Conservation (phyloP, 2,888 invertebrate species). For the Hirtodrosophila trivittata region DNA sequence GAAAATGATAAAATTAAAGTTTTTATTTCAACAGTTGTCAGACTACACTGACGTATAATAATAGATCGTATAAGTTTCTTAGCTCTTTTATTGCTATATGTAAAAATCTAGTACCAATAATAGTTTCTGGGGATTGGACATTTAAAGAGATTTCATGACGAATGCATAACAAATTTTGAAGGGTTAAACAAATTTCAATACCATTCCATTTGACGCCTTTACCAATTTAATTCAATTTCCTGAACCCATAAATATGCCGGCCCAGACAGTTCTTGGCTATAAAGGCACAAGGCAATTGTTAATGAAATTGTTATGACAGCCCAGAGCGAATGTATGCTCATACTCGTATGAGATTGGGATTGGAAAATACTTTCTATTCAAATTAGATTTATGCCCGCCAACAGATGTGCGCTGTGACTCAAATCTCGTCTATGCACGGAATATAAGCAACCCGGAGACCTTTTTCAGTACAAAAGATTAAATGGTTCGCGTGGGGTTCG, state of each 20-base stretch:
- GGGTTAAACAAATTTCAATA: not conserved
- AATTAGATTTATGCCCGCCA: slow-evolving; percentile 67
- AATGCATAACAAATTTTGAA: no score
- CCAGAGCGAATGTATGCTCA: slow-evolving; percentile 28
- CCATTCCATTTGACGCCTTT: slow-evolving; percentile 33
- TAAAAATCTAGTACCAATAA: no score
- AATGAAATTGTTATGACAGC: slow-evolving; percentile 74
- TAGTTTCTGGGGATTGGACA: no score
- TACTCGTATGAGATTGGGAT: slow-evolving; percentile 22
- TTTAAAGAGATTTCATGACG: no score
- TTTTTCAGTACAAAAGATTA: slow-evolving; percentile 66
- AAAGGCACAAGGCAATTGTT: slow-evolving; percentile 51
- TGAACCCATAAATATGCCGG: slow-evolving; percentile 54
- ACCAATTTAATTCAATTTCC: slow-evolving; percentile 63
- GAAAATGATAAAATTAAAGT: not conserved
- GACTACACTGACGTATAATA: no score
- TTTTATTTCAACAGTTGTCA: not conserved
- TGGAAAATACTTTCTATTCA: slow-evolving; percentile 52
- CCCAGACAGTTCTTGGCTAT: slow-evolving; percentile 37
- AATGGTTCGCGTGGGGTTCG: slow-evolving; percentile 46
- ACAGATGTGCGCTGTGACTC: slow-evolving; percentile 53
- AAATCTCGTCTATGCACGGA: slow-evolving; percentile 39
- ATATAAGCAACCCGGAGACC: slow-evolving; percentile 38
- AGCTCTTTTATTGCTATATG: no score
- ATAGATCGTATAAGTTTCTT: no score